A percentile compares a stretch with the other conserved stretches of the same genome.
Conservation (phyloP, 2,797 vertebrate species). For the Sebastes glaucus region DNA sequence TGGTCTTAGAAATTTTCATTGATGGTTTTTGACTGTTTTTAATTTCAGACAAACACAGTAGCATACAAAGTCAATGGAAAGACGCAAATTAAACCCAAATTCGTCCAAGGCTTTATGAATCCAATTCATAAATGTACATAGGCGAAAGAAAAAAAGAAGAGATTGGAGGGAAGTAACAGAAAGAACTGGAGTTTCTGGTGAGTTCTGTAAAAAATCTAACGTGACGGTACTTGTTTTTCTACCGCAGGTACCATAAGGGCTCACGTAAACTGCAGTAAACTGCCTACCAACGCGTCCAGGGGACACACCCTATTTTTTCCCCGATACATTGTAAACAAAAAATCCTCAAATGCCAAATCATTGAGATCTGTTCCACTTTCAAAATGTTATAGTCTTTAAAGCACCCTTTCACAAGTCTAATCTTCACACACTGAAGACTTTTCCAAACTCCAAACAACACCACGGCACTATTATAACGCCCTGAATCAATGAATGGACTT, state of each 20-base stretch:
- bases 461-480: neutral
- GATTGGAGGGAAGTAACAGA: neutral
- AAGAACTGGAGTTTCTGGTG: no score
- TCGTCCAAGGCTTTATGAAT: neutral
- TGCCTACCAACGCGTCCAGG: accelerated
- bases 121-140: neutral
- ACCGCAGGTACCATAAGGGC: no score
- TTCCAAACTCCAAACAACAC: slow-evolving; percentile 4
- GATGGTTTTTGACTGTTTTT: no score
- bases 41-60: no score
- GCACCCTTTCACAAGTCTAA: neutral
- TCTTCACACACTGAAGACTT: slow-evolving; percentile 14
- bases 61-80: no score
- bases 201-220: accelerated
- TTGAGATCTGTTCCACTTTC: neutral
- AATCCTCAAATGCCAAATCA: accelerated
- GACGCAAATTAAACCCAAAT: accelerated
- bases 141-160: accelerated
- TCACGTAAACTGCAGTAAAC: no score
- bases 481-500: slow-evolving; percentile 46
- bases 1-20: no score
- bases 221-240: no score
- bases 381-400: neutral
- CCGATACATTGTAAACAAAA: accelerated
- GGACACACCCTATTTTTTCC: no score